Conservation (phyloP, 2,797 vertebrate genomes). For the Sebastolobus altivelis region DNA sequence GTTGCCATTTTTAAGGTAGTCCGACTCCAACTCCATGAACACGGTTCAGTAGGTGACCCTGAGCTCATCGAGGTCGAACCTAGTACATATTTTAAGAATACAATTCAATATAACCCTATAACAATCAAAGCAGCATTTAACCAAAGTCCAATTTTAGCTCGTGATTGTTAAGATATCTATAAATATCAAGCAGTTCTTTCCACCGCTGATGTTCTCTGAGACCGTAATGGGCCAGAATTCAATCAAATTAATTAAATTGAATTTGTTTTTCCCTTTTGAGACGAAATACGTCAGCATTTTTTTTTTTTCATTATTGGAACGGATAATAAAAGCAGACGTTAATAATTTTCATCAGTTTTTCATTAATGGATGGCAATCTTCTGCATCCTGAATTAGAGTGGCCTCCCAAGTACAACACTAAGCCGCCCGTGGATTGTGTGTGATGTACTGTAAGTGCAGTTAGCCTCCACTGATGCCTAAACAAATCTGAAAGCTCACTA, state of each 20-base stretch:
- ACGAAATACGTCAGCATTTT: background rate
- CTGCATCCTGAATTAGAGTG: conserved; percentile 10
- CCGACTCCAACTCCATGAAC: conserved; percentile 9
- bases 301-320: background rate
- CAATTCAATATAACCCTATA: background rate
- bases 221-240: background rate
- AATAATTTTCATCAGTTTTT: background rate
- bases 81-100: background rate
- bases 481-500: conserved; percentile 32
- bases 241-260: background rate
- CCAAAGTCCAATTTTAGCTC: background rate
- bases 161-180: background rate
- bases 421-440: conserved; percentile 18
- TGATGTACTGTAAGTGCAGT: conserved; percentile 20
- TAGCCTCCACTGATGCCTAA: conserved; percentile 30
- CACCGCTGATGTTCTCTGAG: background rate
- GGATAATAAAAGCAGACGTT: background rate
- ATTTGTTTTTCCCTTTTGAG: conserved; percentile 1
- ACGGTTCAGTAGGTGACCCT: conserved; percentile 1
- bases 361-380: conserved; percentile 12
- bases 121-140: background rate
- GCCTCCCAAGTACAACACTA: background rate
- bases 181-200: background rate
- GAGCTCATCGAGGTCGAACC: background rate
- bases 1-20: conserved; percentile 20